Conservation (phyloP, 2,797 vertebrate species). For the Leptoclinus maculatus region DNA sequence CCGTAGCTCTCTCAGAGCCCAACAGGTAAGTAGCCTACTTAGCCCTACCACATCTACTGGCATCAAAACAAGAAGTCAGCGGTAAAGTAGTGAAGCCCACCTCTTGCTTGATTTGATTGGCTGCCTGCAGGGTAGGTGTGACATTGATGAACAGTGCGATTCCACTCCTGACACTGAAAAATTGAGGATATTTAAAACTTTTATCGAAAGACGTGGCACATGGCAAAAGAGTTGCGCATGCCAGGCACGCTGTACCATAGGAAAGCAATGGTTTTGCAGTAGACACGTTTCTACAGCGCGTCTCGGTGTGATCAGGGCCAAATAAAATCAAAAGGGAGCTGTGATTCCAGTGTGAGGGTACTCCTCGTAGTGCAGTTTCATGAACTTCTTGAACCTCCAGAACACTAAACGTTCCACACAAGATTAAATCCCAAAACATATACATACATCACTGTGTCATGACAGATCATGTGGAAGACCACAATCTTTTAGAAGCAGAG, state of each 20-base stretch:
- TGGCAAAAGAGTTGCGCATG: neutral
- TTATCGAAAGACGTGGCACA: neutral
- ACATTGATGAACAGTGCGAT: neutral
- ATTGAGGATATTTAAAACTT: neutral
- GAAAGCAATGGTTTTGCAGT: neutral
- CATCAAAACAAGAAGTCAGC: neutral
- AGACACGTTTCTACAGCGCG: too few relatives aligned
- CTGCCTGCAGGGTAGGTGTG: neutral
- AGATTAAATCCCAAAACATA: neutral
- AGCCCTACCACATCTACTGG: too few relatives aligned
- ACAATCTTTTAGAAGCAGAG: neutral
- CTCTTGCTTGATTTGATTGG: neutral
- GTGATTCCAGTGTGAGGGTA: neutral
- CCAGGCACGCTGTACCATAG: neutral
- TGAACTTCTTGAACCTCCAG: neutral
- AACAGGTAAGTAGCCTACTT: too few relatives aligned
- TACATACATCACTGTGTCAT: constrained; percentile 4
- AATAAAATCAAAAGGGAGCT: neutral
- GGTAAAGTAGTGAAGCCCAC: neutral
- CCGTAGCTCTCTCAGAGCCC: too few relatives aligned
- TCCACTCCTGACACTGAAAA: neutral
- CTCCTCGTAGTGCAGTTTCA: neutral
- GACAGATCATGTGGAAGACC: neutral
- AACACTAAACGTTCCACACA: neutral
- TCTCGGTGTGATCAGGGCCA: too few relatives aligned